A percentile compares a stretch with the other conserved stretches of the same genome.
Evolutionary conservation across 1,140 invertebrate genomes (phyloP).

Genomic region (Solenopsis fugax): DNA sequence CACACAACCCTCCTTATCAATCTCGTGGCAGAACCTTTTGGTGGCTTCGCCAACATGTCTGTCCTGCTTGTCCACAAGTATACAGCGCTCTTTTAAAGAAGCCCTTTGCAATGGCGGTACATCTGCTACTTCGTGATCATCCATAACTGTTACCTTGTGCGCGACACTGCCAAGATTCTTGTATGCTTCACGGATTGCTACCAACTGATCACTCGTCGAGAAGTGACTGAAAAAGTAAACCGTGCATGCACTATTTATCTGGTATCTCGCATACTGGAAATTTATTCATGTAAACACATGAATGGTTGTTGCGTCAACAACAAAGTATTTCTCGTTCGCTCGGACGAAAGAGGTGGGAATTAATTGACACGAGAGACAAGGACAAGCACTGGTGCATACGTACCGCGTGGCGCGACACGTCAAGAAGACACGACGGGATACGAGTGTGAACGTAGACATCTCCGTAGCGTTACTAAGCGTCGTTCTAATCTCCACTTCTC

Average conservation of each 20-base stretch:
- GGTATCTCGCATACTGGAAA: not conserved
- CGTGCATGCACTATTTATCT: not conserved
- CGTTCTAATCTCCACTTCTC: not conserved
- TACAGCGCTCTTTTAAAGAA: constrained; percentile 92
- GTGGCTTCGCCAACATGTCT: constrained; percentile 93
- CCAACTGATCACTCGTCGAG: too few species aligned
- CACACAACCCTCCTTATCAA: constrained; percentile 89
- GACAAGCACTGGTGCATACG: not conserved
- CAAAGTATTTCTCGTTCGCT: too few species aligned
- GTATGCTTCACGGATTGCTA: not conserved
- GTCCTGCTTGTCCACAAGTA: constrained; percentile 96
- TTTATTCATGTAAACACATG: not conserved
- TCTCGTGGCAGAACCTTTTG: constrained; percentile 96
- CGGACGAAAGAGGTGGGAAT: not conserved
- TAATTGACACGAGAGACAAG: not conserved
- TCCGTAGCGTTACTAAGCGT: not conserved
- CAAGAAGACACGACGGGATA: not conserved
- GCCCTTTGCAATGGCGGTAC: constrained; percentile 88
- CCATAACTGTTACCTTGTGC: not conserved
- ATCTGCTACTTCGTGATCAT: constrained; percentile 40
- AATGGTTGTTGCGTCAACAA: too few species aligned
- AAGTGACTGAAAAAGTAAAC: not conserved
- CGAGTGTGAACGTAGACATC: not conserved
- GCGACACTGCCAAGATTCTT: not conserved
- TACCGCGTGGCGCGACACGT: not conserved